Conservation (phyloP, 2,113 vertebrate genomes). For the Mola mola region DNA sequence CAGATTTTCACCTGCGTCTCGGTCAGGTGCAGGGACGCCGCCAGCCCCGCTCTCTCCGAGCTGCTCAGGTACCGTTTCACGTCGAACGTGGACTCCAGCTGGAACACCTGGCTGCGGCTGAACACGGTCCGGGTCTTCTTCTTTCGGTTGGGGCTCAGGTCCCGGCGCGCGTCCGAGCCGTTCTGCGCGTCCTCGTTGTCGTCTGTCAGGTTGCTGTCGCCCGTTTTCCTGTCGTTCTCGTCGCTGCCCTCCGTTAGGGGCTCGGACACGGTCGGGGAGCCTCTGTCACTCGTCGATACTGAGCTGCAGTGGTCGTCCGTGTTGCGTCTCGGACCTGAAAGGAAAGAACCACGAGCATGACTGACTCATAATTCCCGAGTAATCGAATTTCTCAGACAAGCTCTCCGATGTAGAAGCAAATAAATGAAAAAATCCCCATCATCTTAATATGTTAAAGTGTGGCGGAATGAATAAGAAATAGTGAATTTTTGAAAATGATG, state of each 20-base stretch:
- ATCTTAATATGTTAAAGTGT: too few species aligned
- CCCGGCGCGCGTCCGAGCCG: slow-evolving; percentile 39
- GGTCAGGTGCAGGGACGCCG: slow-evolving; percentile 87
- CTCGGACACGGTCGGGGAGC: slow-evolving; percentile 86
- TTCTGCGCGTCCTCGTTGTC: slow-evolving; percentile 65
- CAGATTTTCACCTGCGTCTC: slow-evolving; percentile 94
- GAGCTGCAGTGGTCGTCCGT: slow-evolving; percentile 67
- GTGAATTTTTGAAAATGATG: too few species aligned
- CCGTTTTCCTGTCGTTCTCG: slow-evolving; percentile 58
- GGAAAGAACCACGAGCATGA: background rate
- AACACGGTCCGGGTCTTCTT: slow-evolving; percentile 93
- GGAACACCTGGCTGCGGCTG: slow-evolving; percentile 90
- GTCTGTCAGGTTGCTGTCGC: slow-evolving; percentile 54
- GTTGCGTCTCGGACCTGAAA: slow-evolving; percentile 66
- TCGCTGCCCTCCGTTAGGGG: slow-evolving; percentile 73
- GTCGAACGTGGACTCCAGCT: slow-evolving; percentile 91
- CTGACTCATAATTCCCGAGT: background rate
- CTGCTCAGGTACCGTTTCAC: slow-evolving; percentile 91
- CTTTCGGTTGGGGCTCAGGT: slow-evolving; percentile 74
- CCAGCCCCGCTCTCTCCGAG: slow-evolving; percentile 87
- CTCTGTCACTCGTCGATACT: slow-evolving; percentile 83
- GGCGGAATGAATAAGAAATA: too few species aligned
- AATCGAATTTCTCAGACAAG: background rate
- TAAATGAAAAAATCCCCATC: background rate
- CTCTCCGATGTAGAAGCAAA: background rate